These are phyloP conservation scores for Nothocercus nigrocapillus DNA, from an alignment of 2,113 vertebrate species.

Conservation along the genomic window DNA sequence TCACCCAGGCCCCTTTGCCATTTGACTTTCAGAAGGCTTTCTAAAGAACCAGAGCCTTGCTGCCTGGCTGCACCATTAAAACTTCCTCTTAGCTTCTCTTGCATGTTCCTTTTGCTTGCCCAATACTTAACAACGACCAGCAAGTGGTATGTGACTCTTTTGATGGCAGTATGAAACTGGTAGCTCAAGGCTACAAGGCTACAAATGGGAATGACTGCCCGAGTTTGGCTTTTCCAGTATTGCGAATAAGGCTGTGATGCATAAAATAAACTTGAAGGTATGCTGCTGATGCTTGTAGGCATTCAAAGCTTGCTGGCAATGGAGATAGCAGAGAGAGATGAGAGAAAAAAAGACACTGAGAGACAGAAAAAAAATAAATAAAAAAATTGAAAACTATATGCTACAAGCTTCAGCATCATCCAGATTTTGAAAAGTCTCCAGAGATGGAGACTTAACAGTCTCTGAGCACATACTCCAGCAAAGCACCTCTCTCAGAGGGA, in stretches of 20 bases:
- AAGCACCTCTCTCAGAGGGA: neutral
- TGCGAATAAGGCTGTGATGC: neutral
- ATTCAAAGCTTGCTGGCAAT: neutral
- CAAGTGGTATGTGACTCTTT: neutral
- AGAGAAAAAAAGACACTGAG: neutral
- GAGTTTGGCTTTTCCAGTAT: neutral
- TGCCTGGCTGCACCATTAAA: rapidly evolving
- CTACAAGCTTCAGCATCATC: neutral
- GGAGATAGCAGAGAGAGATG: neutral
- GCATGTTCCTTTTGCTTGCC: neutral
- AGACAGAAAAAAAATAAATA: neutral
- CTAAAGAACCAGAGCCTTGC: neutral
- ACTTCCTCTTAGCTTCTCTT: neutral
- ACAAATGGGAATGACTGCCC: neutral
- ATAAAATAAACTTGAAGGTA: neutral
- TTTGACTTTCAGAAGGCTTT: neutral
- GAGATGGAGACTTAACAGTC: neutral
- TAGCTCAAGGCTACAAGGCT: neutral
- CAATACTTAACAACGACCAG: neutral
- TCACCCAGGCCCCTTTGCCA: neutral
- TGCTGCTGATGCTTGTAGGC: neutral
- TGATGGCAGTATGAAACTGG: neutral
- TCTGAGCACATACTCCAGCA: neutral
- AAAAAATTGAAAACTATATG: neutral
- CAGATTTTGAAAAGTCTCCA: neutral